phyloP scores from a whole-genome alignment of 2,113 vertebrate species.

The Mionectes macconnelli region DNA sequence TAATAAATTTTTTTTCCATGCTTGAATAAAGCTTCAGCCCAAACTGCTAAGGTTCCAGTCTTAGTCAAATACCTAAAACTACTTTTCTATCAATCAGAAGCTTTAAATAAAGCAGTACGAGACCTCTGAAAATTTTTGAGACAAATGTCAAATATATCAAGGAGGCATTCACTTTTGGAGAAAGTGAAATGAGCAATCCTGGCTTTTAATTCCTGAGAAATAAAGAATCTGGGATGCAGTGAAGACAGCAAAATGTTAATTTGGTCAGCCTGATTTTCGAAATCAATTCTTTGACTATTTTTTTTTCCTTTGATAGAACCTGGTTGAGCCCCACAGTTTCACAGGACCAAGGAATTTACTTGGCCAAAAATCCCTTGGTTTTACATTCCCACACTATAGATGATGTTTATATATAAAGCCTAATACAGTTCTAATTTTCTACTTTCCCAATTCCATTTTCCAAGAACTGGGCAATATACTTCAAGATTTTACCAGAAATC shows the following conservation, averaged over 20 bases:
- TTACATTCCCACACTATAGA: not conserved
- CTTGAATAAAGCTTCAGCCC: not conserved
- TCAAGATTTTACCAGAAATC: not conserved
- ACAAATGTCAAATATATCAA: not conserved
- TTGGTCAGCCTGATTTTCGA: not conserved
- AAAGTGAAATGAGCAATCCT: not conserved
- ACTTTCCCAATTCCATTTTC: not conserved
- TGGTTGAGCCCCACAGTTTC: rapidly evolving
- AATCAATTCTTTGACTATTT: not conserved
- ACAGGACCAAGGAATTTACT: not conserved
- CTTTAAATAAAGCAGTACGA: not conserved
- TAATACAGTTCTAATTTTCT: not conserved
- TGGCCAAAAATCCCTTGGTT: not conserved
- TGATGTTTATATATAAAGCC: not conserved
- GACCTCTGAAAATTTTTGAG: not conserved
- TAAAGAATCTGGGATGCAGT: not conserved
- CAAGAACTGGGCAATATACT: not conserved
- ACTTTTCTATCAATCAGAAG: not conserved
- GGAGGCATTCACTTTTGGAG: not conserved
- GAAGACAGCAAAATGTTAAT: not conserved
- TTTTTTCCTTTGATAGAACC: not conserved
- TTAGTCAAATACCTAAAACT: not conserved
- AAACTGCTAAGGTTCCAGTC: not conserved
- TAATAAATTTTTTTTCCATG: too few relatives aligned
- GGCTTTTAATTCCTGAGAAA: not conserved